Conservation (phyloP, 2,888 invertebrate species). For the Ophion costatus region DNA sequence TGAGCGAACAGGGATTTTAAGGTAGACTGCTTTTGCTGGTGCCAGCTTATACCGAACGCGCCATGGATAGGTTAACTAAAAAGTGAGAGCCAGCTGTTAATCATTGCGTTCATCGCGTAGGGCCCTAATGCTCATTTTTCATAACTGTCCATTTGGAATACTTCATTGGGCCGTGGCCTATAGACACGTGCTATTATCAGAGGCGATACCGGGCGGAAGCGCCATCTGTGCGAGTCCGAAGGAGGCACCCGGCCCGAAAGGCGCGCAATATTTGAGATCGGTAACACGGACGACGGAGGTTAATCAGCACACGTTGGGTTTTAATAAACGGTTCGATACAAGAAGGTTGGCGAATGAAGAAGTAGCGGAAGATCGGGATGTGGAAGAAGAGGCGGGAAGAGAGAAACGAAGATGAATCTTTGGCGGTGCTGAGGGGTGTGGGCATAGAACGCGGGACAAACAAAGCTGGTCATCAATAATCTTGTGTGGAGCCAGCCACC, state of each 20-base stretch:
- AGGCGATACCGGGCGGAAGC: too few species aligned
- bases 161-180: too few species aligned
- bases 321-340: constrained; percentile 80
- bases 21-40: too few species aligned
- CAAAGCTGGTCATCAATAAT: constrained; percentile 82
- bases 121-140: too few species aligned
- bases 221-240: not conserved
- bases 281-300: constrained; percentile 66
- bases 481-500: constrained; percentile 43
- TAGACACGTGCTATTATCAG: too few species aligned
- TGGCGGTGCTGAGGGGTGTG: constrained; percentile 10
- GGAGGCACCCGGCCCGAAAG: not conserved
- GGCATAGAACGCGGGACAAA: constrained; percentile 73
- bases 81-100: too few species aligned
- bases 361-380: not conserved
- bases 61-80: too few species aligned
- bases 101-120: too few species aligned
- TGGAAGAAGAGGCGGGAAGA: constrained; percentile 7
- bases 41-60: too few species aligned
- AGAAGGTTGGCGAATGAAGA: constrained; percentile 3
- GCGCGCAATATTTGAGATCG: not conserved
- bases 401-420: constrained; percentile 30
- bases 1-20: too few species aligned
- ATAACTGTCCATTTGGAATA: too few species aligned
- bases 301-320: constrained; percentile 80